phyloP scores from a whole-genome alignment of 2,113 vertebrate genomes.

The Lutjanus erythropterus region DNA sequence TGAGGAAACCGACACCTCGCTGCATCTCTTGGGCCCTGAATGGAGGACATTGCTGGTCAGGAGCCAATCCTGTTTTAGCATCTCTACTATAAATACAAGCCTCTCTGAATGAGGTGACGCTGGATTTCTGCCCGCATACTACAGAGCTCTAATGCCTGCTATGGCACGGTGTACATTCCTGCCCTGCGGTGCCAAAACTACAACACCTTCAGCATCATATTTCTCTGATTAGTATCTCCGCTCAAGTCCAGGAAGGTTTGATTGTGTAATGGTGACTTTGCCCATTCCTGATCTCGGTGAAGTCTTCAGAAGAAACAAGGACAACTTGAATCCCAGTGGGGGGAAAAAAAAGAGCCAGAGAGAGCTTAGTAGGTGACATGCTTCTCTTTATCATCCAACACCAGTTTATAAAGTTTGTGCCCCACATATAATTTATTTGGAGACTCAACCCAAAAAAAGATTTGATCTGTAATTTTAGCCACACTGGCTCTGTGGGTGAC shows the following conservation, averaged over 20 bases:
- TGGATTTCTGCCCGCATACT: slow-evolving; percentile 77
- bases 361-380: not conserved
- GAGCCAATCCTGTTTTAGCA: slow-evolving; percentile 83
- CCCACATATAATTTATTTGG: not conserved
- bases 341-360: not conserved
- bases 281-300: not conserved
- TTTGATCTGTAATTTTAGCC: not conserved
- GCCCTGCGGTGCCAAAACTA: slow-evolving; percentile 49
- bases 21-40: slow-evolving; percentile 71
- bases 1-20: slow-evolving; percentile 69
- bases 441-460: not conserved
- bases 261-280: slow-evolving; percentile 32
- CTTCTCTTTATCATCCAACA: not conserved
- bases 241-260: not conserved
- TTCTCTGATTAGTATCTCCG: slow-evolving; percentile 50
- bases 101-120: slow-evolving; percentile 81
- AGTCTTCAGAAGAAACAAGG: not conserved
- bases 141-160: slow-evolving; percentile 57
- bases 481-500: not conserved
- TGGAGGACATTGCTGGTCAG: slow-evolving; percentile 81
- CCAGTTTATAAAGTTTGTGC: not conserved
- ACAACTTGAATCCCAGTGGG: not conserved
- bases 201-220: slow-evolving; percentile 40
- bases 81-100: slow-evolving; percentile 83
- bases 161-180: slow-evolving; percentile 55